Percentiles rank a stretch among this genome's conserved stretches.
phyloP scores from a whole-genome alignment of 2,113 vertebrate species.

The Thinocorus orbignyianus region DNA sequence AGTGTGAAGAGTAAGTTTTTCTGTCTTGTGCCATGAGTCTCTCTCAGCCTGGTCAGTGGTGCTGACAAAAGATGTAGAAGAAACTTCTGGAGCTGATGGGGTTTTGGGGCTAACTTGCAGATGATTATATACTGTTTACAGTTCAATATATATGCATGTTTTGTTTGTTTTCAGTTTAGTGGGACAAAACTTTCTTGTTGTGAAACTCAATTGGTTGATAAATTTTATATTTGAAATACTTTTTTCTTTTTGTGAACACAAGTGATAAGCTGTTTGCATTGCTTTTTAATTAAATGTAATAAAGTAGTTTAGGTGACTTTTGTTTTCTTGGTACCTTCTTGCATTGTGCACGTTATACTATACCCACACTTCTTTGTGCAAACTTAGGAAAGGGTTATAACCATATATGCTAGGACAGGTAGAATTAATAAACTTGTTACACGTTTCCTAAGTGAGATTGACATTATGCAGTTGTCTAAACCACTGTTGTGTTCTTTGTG shows the following conservation, averaged over 20 bases:
- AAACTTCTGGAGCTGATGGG: not conserved
- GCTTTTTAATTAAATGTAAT: not conserved
- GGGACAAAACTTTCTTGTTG: not conserved
- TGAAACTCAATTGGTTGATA: not conserved
- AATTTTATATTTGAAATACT: not conserved
- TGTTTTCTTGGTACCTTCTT: not conserved
- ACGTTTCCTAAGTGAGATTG: not conserved
- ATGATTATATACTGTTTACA: not conserved
- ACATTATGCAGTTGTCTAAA: not conserved
- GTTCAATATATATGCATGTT: not conserved
- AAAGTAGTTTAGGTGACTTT: not conserved
- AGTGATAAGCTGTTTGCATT: not conserved
- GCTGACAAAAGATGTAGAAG: not conserved
- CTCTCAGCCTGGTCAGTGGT: not conserved
- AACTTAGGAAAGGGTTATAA: not conserved
- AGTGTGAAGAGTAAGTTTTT: not conserved
- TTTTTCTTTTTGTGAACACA: not conserved
- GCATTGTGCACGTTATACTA: not conserved
- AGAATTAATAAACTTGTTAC: not conserved
- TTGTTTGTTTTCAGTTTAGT: not conserved
- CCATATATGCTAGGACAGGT: not conserved
- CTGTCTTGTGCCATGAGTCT: not conserved
- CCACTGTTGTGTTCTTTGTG: not conserved
- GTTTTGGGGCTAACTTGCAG: not conserved
- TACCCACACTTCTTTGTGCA: not conserved